These are phyloP conservation scores for Arrhopalites spinosus DNA, from an alignment of 2,888 invertebrate species.

Conservation along the genomic window DNA sequence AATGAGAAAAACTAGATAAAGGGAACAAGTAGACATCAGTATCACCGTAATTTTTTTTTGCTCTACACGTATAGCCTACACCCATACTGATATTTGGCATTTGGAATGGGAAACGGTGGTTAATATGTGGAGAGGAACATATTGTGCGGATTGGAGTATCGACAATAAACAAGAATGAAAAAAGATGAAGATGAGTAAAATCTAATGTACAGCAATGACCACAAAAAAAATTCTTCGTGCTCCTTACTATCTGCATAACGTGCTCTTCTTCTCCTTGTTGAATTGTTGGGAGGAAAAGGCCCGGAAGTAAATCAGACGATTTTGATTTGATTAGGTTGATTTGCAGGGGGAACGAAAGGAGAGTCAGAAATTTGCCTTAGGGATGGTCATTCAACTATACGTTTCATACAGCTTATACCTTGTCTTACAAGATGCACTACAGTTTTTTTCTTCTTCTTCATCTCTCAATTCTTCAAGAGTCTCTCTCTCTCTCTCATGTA, in stretches of 20 bases:
- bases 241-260: background rate
- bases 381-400: conserved; percentile 42
- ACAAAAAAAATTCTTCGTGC: background rate
- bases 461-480: background rate
- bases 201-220: conserved; percentile 6
- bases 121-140: background rate
- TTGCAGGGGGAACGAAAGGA: conserved; percentile 17
- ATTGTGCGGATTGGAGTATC: background rate
- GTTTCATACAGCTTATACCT: conserved; percentile 1
- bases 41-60: background rate
- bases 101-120: too few species aligned
- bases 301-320: conserved; percentile 30
- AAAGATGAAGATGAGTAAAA: background rate
- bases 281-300: conserved; percentile 4
- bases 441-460: background rate
- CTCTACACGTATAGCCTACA: too few species aligned
- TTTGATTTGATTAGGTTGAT: conserved; percentile 35
- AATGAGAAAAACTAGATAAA: background rate
- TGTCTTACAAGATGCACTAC: background rate
- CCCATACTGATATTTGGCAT: too few species aligned
- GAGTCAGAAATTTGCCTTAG: conserved; percentile 34
- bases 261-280: background rate
- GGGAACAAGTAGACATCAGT: background rate
- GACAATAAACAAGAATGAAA: background rate
- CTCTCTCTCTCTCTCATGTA: conserved; percentile 7